phyloP scores from a whole-genome alignment of 2,797 vertebrate genomes.

The Centroberyx gerrardi region DNA sequence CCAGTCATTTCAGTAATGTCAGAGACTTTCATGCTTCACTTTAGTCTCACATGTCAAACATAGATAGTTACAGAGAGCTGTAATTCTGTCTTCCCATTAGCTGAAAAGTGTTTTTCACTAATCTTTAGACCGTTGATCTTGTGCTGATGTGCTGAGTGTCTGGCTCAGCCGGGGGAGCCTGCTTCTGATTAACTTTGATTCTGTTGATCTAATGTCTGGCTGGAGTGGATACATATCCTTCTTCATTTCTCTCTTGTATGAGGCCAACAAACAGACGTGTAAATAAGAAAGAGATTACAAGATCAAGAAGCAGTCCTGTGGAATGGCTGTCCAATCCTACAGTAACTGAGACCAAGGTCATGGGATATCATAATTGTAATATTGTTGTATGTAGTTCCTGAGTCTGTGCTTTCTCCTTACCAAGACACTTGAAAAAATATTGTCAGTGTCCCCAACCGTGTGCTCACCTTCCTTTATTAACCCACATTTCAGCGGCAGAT shows the following conservation, averaged over 20 bases:
- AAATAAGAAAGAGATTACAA: slow-evolving; percentile 44
- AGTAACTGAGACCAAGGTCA: not conserved
- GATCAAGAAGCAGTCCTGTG: slow-evolving; percentile 31
- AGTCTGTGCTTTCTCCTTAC: slow-evolving; percentile 12
- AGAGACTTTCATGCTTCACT: not conserved
- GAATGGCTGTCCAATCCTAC: slow-evolving; percentile 18
- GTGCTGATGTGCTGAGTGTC: slow-evolving; percentile 49
- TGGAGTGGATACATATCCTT: slow-evolving; percentile 45
- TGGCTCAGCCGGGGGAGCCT: slow-evolving; percentile 55
- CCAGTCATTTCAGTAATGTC: too few species aligned
- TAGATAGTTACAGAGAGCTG: not conserved
- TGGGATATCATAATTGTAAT: slow-evolving; percentile 10
- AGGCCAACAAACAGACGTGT: slow-evolving; percentile 41
- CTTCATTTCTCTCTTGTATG: slow-evolving; percentile 59
- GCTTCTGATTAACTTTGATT: slow-evolving; percentile 69
- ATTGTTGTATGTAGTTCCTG: slow-evolving; percentile 10
- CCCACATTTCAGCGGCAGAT: slow-evolving; percentile 63
- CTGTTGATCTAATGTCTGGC: slow-evolving; percentile 74
- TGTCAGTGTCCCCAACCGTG: slow-evolving; percentile 46
- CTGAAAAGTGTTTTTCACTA: slow-evolving; percentile 4
- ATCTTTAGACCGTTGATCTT: slow-evolving; percentile 24
- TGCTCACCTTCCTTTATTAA: slow-evolving; percentile 55
- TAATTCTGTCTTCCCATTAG: slow-evolving; percentile 1
- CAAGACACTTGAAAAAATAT: slow-evolving; percentile 7
- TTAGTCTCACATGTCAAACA: not conserved